phyloP scores from a whole-genome alignment of 2,888 invertebrate genomes.

The Drosophila longiperda region DNA sequence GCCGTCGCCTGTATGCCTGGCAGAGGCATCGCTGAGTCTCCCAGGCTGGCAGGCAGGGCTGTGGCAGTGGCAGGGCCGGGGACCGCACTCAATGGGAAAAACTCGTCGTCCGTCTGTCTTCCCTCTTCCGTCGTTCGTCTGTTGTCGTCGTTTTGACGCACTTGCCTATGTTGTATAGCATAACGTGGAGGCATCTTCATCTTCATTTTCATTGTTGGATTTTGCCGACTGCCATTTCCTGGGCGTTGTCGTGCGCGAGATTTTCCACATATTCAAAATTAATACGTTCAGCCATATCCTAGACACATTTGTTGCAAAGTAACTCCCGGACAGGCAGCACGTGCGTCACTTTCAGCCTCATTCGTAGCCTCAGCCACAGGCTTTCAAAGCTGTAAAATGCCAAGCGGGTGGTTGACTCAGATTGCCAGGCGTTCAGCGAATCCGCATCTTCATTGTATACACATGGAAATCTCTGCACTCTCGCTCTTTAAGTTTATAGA shows the following conservation, averaged over 20 bases:
- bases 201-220: slow-evolving; percentile 69
- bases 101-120: slow-evolving; percentile 12
- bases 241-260: slow-evolving; percentile 68
- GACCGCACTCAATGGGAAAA: slow-evolving; percentile 34
- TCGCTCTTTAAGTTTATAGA: slow-evolving; percentile 56
- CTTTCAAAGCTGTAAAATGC: slow-evolving; percentile 70
- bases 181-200: slow-evolving; percentile 64
- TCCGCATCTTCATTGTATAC: slow-evolving; percentile 30
- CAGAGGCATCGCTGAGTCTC: slow-evolving; percentile 8
- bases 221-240: slow-evolving; percentile 49
- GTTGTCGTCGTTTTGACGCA: slow-evolving; percentile 55
- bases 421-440: slow-evolving; percentile 40
- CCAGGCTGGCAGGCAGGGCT: slow-evolving; percentile 8
- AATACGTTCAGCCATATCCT: slow-evolving; percentile 79
- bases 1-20: slow-evolving; percentile 40
- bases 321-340: slow-evolving; percentile 47
- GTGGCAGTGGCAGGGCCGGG: neutral
- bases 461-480: slow-evolving; percentile 56
- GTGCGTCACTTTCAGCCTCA: slow-evolving; percentile 43
- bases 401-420: slow-evolving; percentile 55
- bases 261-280: slow-evolving; percentile 81
- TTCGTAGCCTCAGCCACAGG: slow-evolving; percentile 24
- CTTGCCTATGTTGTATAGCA: slow-evolving; percentile 54
- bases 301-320: slow-evolving; percentile 74
- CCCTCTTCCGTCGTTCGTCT: neutral